These are phyloP conservation scores for Entomyzon cyanotis DNA, from an alignment of 2,113 vertebrate species.

Conservation along the genomic window DNA sequence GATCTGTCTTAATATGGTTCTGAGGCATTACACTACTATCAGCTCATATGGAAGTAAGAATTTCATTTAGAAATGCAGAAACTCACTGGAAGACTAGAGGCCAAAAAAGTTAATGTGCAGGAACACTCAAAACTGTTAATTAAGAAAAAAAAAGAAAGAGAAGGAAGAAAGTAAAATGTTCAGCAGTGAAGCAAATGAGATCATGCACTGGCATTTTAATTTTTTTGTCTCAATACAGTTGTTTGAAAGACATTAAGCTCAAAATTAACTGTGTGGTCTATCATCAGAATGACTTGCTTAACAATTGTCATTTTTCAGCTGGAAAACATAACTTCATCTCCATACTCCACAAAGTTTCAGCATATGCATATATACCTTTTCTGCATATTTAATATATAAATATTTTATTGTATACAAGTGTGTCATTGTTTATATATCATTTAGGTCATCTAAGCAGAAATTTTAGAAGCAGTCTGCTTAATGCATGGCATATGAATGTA, in stretches of 20 bases:
- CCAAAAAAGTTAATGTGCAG: not conserved
- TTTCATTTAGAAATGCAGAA: not conserved
- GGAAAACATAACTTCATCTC: not conserved
- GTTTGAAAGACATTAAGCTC: not conserved
- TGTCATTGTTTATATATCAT: not conserved
- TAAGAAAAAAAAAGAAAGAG: not conserved
- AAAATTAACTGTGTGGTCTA: slow-evolving; percentile 6
- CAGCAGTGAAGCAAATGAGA: not conserved
- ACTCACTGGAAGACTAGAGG: not conserved
- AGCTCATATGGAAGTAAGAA: not conserved
- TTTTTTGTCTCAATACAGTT: not conserved
- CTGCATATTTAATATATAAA: not conserved
- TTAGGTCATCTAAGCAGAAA: slow-evolving; percentile 3
- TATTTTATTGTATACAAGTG: not conserved
- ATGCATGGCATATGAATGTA: not conserved
- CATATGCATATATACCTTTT: slow-evolving; percentile 7
- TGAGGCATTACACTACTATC: not conserved
- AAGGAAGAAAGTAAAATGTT: not conserved
- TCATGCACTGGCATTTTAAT: not conserved
- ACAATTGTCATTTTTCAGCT: not conserved
- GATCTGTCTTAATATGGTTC: not conserved
- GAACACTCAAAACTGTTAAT: not conserved
- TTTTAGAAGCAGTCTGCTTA: slow-evolving; percentile 17
- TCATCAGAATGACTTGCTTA: not conserved
- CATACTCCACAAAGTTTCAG: not conserved